These are phyloP conservation scores for Brachyalestes nurse DNA, from an alignment of 2,797 vertebrate genomes.

Conservation along the genomic window DNA sequence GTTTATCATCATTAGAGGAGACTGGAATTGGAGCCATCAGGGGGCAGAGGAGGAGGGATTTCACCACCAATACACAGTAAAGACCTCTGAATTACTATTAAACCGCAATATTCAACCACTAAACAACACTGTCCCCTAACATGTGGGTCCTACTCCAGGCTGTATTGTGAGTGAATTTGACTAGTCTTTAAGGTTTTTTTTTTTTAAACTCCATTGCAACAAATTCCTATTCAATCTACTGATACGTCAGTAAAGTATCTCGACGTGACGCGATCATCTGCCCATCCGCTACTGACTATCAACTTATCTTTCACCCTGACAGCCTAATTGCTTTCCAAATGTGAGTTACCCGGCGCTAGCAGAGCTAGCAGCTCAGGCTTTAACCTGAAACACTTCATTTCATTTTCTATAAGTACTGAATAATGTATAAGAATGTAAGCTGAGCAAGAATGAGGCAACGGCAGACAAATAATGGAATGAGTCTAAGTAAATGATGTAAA, in stretches of 20 bases:
- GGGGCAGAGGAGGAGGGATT: conserved; percentile 52
- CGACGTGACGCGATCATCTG: conserved; percentile 51
- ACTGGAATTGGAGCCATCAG: conserved; percentile 7
- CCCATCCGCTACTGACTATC: background rate
- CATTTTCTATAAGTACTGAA: conserved; percentile 59
- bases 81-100: conserved; percentile 46
- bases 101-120: background rate
- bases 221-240: background rate
- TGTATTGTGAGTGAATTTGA: background rate
- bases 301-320: background rate
- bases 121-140: background rate
- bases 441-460: conserved; percentile 60
- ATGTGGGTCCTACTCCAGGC: background rate
- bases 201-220: background rate
- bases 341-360: background rate
- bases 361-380: background rate
- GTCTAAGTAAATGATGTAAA: conserved; percentile 71
- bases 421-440: conserved; percentile 57
- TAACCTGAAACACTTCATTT: conserved; percentile 55
- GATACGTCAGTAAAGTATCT: background rate
- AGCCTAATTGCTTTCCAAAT: background rate
- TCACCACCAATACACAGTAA: conserved; percentile 51
- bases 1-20: conserved; percentile 62
- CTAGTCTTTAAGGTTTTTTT: background rate
- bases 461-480: conserved; percentile 66